phyloP scores from a whole-genome alignment of 2,888 invertebrate species.

The Junonia oenone region DNA sequence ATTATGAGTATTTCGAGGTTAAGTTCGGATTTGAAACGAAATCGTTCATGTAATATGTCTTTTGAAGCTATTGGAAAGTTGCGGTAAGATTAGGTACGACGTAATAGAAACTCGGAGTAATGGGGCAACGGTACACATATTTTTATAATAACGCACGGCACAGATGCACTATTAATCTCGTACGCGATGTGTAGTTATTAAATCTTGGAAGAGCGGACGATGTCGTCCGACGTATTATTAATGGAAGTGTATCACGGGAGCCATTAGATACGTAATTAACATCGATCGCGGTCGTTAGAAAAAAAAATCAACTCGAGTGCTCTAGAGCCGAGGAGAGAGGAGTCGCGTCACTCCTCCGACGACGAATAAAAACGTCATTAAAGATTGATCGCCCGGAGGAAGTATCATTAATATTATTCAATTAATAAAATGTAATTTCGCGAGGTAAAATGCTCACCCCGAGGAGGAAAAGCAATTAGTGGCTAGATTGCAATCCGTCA shows the following conservation, averaged over 20 bases:
- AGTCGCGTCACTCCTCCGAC: constrained; percentile 62
- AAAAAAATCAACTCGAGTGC: constrained; percentile 52
- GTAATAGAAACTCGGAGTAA: constrained; percentile 34
- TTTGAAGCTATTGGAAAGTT: constrained; percentile 24
- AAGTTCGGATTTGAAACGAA: constrained; percentile 12
- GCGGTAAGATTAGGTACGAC: constrained; percentile 23
- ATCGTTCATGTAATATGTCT: constrained; percentile 16
- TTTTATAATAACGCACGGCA: constrained; percentile 63
- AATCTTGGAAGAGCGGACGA: constrained; percentile 65
- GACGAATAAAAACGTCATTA: constrained; percentile 77
- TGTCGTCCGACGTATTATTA: constrained; percentile 70
- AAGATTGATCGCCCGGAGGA: constrained; percentile 73
- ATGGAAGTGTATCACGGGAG: constrained; percentile 79
- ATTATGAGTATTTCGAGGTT: constrained; percentile 6
- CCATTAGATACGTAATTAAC: constrained; percentile 77
- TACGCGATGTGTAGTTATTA: constrained; percentile 64
- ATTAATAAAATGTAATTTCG: constrained; percentile 79
- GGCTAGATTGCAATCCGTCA: constrained; percentile 79
- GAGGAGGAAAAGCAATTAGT: constrained; percentile 78
- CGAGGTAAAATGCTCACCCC: constrained; percentile 70
- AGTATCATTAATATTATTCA: constrained; percentile 80
- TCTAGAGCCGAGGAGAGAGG: constrained; percentile 43
- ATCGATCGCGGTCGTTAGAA: constrained; percentile 61
- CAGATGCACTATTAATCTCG: constrained; percentile 74
- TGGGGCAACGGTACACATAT: constrained; percentile 40